phyloP scores from a whole-genome alignment of 2,797 vertebrate species.

The Nannoperca australis region DNA sequence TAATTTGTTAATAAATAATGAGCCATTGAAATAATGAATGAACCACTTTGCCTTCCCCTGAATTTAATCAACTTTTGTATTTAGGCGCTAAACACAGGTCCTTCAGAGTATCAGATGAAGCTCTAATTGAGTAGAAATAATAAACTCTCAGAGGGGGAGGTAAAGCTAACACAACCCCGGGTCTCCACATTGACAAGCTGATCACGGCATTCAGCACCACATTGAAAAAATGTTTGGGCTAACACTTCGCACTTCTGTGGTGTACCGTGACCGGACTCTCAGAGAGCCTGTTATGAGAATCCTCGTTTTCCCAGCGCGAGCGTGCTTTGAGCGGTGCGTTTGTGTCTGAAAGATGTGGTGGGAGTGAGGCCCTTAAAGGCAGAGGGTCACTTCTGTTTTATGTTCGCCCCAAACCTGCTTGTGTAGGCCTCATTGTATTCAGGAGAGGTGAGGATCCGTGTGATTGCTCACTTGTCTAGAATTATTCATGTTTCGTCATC shows the following conservation, averaged over 20 bases:
- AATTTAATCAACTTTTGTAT: slow-evolving; percentile 29
- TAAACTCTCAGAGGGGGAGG: slow-evolving; percentile 52
- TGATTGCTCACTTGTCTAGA: slow-evolving; percentile 47
- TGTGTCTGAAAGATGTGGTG: slow-evolving; percentile 67
- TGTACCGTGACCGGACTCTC: slow-evolving; percentile 43
- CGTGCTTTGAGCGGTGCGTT: slow-evolving; percentile 17
- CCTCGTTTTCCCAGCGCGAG: slow-evolving; percentile 62
- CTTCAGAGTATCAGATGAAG: slow-evolving; percentile 56
- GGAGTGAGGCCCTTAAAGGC: slow-evolving; percentile 65
- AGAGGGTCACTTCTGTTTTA: slow-evolving; percentile 77
- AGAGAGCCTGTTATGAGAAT: slow-evolving; percentile 34
- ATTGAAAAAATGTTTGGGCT: slow-evolving; percentile 63
- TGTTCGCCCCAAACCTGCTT: slow-evolving; percentile 62
- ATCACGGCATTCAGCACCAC: slow-evolving; percentile 32
- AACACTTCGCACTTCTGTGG: slow-evolving; percentile 57
- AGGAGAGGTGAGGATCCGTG: slow-evolving; percentile 52
- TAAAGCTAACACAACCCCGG: slow-evolving; percentile 44
- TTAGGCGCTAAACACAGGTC: slow-evolving; percentile 26
- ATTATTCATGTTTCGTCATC: slow-evolving; percentile 53
- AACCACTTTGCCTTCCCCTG: slow-evolving; percentile 10
- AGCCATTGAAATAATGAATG: slow-evolving; percentile 54
- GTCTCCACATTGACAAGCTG: slow-evolving; percentile 47
- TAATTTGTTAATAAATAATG: no score
- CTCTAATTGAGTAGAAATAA: slow-evolving; percentile 72
- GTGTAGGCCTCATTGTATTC: slow-evolving; percentile 52